Evolutionary conservation across 2,113 vertebrate species (phyloP).

Genomic region (Halcyon senegalensis): DNA sequence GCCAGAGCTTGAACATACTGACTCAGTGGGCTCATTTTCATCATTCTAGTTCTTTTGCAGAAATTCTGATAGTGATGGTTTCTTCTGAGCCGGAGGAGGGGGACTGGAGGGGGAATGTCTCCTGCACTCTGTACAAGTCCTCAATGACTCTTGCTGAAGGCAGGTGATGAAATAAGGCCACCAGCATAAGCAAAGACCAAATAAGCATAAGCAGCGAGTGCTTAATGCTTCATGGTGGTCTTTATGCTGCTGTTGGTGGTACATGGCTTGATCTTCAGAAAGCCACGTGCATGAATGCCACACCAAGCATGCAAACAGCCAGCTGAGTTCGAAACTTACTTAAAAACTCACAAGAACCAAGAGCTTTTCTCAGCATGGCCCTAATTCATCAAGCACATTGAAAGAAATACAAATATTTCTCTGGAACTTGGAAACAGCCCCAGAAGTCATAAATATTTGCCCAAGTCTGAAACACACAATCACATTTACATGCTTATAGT

Average conservation of each 20-base stretch:
- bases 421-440: neutral
- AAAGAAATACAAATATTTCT: neutral
- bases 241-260: neutral
- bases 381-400: neutral
- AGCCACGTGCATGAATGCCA: neutral
- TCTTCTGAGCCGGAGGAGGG: neutral
- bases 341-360: neutral
- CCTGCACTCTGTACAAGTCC: neutral
- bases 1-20: neutral
- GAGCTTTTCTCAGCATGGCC: neutral
- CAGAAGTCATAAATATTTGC: neutral
- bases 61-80: neutral
- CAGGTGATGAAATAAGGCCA: neutral
- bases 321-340: neutral
- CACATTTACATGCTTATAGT: neutral
- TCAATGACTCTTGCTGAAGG: neutral
- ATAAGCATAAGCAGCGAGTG: neutral
- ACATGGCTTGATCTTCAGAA: neutral
- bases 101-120: neutral
- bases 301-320: neutral
- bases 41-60: neutral
- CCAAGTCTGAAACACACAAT: neutral
- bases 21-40: neutral
- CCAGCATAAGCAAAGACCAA: neutral
- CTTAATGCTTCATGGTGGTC: rapidly evolving